Evolutionary conservation across 2,888 invertebrate genomes (phyloP).

Genomic region (Chloromyia formosa): DNA sequence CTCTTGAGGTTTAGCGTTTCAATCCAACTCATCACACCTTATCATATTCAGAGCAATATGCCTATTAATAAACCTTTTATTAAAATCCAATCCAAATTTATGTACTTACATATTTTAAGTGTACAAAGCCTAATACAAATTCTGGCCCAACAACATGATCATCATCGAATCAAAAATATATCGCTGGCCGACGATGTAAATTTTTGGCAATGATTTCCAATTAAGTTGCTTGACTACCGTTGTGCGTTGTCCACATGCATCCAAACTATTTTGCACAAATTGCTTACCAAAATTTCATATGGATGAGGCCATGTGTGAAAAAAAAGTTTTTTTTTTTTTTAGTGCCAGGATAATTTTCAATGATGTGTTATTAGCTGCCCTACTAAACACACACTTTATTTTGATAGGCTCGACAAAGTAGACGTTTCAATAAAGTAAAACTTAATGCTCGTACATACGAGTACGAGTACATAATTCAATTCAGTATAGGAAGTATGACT

Average conservation of each 20-base stretch:
- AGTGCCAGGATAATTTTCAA: not conserved
- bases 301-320: not conserved
- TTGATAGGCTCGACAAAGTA: too few relatives aligned
- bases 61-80: not conserved
- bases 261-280: not conserved
- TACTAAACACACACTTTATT: not conserved
- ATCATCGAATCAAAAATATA: not conserved
- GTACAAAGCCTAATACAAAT: not conserved
- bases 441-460: too few relatives aligned
- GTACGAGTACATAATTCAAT: too few relatives aligned
- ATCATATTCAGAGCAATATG: too few relatives aligned
- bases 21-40: too few relatives aligned
- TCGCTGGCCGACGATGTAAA: not conserved
- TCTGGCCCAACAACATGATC: not conserved
- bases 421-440: too few relatives aligned
- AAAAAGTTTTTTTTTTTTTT: not conserved
- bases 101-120: not conserved
- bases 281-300: not conserved
- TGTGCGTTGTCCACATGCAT: not conserved
- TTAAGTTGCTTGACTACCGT: not conserved
- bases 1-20: too few relatives aligned
- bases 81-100: not conserved
- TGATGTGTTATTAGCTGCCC: not conserved
- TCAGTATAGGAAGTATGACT: too few relatives aligned
- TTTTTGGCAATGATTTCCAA: slow-evolving; percentile 32